Base-by-base conservation (phyloP, 2,113 vertebrate species). In the Turnix velox region DNA sequence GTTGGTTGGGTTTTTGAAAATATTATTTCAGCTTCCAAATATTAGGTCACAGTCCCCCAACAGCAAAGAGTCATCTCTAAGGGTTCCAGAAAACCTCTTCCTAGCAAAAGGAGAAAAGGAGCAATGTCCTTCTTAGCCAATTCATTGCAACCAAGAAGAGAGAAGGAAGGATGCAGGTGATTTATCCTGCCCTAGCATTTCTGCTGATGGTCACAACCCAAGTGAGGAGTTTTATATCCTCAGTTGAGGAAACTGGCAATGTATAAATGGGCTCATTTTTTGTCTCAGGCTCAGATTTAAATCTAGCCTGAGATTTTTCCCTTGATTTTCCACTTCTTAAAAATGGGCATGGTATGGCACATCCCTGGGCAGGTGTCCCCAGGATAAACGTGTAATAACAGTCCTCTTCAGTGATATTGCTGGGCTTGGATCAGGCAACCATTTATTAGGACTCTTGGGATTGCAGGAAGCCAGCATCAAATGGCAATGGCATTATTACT, bases 341-440 rank as follows among this genome's bases (percentile, higher is more conserved):
- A 48, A 20, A 6, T 7, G 54, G 35, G 27, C 88, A 71, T 37
- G 63, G 4, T 22, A 14, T 2, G 0, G n/a, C n/a, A n/a, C n/a
- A n/a, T 27, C 18, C 2, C 0, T 16, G 33, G 46, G 30, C n/a
- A 59, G 49, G 20, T 84, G 54, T 40, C 4, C 33, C 30, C 57
- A 37, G 27, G 43, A 24, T 9, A 57, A 51, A 18, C 0, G 1
- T 25, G 14, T 14, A 65, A 31, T 23, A 7, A 67, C 5, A 45
- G 14, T 22, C 24, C 30, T 92, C 35, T 74, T 40, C 45, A 9
- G 30, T 55, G 72, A 25, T 87, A 27, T 75, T 45, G 37, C 90
- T 61, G 77, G 82, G n/a, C 51, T 90, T 69, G 77, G 67, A 78
- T 74, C 77, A 59, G 35, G 37, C 40, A 83, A 75, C 40, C 39